A percentile compares a stretch with the other conserved stretches of the same genome.
Conservation (phyloP, 2,888 invertebrate species). For the Stenichneumon culpator region DNA sequence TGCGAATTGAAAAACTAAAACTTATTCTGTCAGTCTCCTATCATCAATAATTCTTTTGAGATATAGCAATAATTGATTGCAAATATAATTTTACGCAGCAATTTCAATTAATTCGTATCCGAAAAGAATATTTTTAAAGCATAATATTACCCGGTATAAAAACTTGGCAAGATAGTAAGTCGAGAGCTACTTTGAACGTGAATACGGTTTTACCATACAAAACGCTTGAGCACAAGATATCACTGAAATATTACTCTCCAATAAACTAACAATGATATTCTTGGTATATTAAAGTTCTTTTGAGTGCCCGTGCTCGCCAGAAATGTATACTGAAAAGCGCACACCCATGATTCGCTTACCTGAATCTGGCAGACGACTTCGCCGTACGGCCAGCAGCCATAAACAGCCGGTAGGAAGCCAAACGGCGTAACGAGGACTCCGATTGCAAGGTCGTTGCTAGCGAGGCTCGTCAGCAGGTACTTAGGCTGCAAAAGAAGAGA, state of each 20-base stretch:
- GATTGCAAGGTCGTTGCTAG: conserved; percentile 94
- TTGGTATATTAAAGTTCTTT: not conserved
- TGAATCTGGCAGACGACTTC: conserved; percentile 96
- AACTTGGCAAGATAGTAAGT: too few species aligned
- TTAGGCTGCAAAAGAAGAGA: conserved; percentile 89
- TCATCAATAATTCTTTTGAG: too few species aligned
- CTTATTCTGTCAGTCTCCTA: too few species aligned
- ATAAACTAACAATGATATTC: not conserved
- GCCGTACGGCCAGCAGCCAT: conserved; percentile 96
- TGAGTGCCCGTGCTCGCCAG: not conserved
- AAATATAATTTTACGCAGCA: too few species aligned
- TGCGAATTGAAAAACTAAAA: too few species aligned
- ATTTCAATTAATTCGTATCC: not conserved
- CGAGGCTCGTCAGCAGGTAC: conserved; percentile 94
- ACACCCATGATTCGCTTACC: conserved; percentile 85
- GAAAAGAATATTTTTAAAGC: not conserved
- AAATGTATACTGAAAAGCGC: not conserved
- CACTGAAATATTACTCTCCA: not conserved
- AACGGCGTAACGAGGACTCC: conserved; percentile 95
- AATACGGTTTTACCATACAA: not conserved
- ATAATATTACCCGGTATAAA: too few species aligned
- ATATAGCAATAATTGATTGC: too few species aligned
- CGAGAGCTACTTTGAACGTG: not conserved
- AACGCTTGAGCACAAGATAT: not conserved
- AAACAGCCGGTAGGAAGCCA: conserved; percentile 93